Base-by-base conservation (phyloP, 2,113 vertebrate genomes). In the Passer montanus region DNA sequence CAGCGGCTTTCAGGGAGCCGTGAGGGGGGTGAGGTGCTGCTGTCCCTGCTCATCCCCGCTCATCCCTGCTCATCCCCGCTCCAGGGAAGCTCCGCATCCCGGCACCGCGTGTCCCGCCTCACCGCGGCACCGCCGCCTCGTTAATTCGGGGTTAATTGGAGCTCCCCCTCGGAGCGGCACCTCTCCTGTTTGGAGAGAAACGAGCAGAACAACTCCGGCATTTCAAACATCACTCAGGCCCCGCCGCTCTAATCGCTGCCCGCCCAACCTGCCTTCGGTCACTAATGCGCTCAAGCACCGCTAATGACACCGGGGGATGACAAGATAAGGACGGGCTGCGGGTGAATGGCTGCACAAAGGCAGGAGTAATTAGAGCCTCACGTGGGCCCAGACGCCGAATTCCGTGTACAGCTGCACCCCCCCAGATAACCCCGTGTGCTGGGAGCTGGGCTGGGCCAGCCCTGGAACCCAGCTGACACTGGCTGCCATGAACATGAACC, bases 241-340 rank as follows among this genome's bases (percentile, higher is more conserved):
- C 88, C 39, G 46, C 53, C 7, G 55, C 94, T 87, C 80, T 98
- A 98, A 98, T 98, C 97, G 72, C 93, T 17, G 97, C 89, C 93
- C 3, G 75, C 90, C 72, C 85, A 95, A 94, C 95, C 97, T 93
- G 97, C 93, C 84, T 93, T 84, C 44, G 97, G 97, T 97, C 97
- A 97, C 97, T 97, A 98, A 98, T 98, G 98, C 98, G 69, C 88
- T 95, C 86, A 74, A 95, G 81, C 97, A 49, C 52, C 53, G 91
- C 95, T 98, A 97, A 97, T 95, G 98, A 98, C 97, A 95, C 15
- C 30, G 89, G 93, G 94, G 86, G 79, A 94, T 85, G 98, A 97
- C 97, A 95, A 98, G 98, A 98, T 98, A 98, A 98, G 97, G 43
- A n/a, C 33, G 73, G 91, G 82, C 95, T 87, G 58, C 7, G 96